Conservation (phyloP, 2,888 invertebrate species). For the Lamellibrachia columna region DNA sequence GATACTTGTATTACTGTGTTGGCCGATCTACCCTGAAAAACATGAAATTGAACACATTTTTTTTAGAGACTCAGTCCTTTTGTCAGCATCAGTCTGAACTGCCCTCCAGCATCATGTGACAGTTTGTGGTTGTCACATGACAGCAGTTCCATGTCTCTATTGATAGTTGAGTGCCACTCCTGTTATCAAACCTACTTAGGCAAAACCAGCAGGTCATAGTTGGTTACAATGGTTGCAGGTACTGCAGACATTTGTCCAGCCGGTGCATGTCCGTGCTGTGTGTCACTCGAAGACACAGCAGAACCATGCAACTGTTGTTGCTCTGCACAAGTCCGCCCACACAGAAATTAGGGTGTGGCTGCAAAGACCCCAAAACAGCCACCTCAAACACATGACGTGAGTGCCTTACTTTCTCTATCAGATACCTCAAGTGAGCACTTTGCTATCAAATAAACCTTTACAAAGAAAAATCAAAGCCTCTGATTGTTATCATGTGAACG, state of each 20-base stretch:
- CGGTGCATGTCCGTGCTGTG: neutral
- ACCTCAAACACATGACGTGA: neutral
- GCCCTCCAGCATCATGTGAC: too few relatives aligned
- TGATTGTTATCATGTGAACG: too few relatives aligned
- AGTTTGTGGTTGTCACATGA: neutral
- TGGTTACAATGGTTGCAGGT: neutral
- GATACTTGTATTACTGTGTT: too few relatives aligned
- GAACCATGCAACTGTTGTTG: neutral
- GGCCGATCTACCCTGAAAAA: too few relatives aligned
- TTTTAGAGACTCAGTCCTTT: too few relatives aligned
- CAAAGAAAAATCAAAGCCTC: too few relatives aligned
- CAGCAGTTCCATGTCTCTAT: neutral
- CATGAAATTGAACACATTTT: too few relatives aligned
- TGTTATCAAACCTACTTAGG: too few relatives aligned
- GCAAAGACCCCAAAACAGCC: neutral
- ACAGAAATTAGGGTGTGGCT: neutral
- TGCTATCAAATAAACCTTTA: too few relatives aligned
- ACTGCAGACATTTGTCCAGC: neutral
- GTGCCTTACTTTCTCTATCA: neutral
- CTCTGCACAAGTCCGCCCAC: neutral
- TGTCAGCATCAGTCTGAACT: too few relatives aligned
- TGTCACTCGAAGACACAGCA: neutral
- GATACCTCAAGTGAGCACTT: too few relatives aligned
- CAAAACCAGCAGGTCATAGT: neutral
- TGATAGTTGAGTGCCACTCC: neutral